Evolutionary conservation across 1,140 invertebrate species (phyloP).

Genomic region (Nasonia giraulti): DNA sequence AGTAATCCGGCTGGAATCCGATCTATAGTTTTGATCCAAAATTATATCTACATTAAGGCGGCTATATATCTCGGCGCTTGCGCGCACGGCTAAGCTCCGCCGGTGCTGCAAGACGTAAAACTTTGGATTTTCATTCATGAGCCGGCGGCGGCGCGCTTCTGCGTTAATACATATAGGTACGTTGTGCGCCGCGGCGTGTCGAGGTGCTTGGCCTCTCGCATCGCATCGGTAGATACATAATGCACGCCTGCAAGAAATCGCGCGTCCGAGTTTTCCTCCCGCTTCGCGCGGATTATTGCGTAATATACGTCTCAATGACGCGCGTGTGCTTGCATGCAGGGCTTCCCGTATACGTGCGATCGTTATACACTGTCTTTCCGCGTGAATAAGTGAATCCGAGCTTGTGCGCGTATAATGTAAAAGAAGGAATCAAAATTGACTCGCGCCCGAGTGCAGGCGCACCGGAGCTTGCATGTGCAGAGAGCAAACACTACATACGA

Average conservation of each 20-base stretch:
- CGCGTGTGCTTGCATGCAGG: neutral
- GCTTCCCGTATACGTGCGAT: neutral
- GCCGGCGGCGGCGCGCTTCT: no score
- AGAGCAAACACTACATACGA: neutral
- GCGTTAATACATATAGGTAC: neutral
- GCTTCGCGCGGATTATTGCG: neutral
- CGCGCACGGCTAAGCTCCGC: neutral
- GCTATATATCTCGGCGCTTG: neutral
- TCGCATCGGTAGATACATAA: no score
- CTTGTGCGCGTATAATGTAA: neutral
- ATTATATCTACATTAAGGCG: constrained; percentile 28
- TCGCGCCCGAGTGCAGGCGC: no score
- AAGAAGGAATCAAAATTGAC: neutral
- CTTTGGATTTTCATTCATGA: constrained; percentile 29
- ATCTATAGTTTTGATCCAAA: constrained; percentile 27
- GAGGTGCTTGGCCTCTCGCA: neutral
- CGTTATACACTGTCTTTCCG: no score
- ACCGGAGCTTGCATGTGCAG: neutral
- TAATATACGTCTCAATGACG: neutral
- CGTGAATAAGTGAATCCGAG: no score
- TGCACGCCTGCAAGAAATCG: neutral
- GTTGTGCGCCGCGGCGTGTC: no score
- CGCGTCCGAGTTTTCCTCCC: neutral
- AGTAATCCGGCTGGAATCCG: constrained; percentile 1
- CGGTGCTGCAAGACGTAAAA: neutral